Evolutionary conservation across 2,888 invertebrate genomes (phyloP).

Genomic region (Campopleginae sp.): DNA sequence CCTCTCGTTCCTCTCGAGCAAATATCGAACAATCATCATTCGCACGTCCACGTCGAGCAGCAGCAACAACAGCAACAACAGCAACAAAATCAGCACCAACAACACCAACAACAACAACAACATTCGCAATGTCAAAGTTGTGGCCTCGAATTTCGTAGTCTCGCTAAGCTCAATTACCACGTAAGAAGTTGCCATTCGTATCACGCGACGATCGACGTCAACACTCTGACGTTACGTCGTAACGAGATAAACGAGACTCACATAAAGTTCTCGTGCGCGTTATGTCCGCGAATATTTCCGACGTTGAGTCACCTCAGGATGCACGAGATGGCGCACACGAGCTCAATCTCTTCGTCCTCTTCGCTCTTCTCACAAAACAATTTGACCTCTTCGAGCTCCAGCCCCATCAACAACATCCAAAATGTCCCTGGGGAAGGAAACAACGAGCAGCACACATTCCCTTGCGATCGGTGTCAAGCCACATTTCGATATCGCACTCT

Average conservation of each 20-base stretch:
- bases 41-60: slow-evolving; percentile 77
- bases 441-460: slow-evolving; percentile 79
- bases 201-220: slow-evolving; percentile 42
- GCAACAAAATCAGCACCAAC: slow-evolving; percentile 55
- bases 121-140: slow-evolving; percentile 78
- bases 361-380: slow-evolving; percentile 42
- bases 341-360: slow-evolving; percentile 50
- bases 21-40: slow-evolving; percentile 76
- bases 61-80: slow-evolving; percentile 6
- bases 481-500: slow-evolving; percentile 82
- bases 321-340: slow-evolving; percentile 79
- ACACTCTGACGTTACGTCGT: slow-evolving; percentile 49
- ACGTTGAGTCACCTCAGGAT: slow-evolving; percentile 79
- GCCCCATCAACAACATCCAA: slow-evolving; percentile 34
- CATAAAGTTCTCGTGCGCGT: slow-evolving; percentile 78
- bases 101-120: slow-evolving; percentile 1
- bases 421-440: neutral
- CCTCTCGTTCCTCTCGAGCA: slow-evolving; percentile 69
- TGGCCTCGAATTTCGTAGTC: slow-evolving; percentile 80
- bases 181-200: slow-evolving; percentile 78
- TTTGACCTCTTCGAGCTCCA: slow-evolving; percentile 53
- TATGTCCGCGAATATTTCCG: slow-evolving; percentile 79
- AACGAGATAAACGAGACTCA: slow-evolving; percentile 67
- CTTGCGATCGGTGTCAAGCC: slow-evolving; percentile 81
- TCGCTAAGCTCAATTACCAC: slow-evolving; percentile 81